These are phyloP conservation scores for Clupea harengus DNA, from an alignment of 2,113 vertebrate species.

Conservation along the genomic window DNA sequence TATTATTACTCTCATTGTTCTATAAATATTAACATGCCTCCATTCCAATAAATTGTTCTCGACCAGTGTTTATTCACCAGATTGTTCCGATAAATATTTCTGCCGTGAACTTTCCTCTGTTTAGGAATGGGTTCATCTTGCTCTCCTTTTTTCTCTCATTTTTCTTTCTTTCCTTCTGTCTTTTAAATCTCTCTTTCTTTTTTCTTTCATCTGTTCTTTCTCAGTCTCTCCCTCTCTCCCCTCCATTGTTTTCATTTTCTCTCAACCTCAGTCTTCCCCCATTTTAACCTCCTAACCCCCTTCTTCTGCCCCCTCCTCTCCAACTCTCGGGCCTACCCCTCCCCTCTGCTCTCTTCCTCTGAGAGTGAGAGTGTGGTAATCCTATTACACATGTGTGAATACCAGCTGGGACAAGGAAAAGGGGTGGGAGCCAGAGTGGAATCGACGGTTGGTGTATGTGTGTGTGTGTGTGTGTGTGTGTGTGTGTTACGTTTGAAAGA, in stretches of 20 bases:
- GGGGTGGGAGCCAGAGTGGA: slow-evolving; percentile 27
- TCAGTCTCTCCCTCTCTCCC: slow-evolving; percentile 11
- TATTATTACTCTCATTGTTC: slow-evolving; percentile 15
- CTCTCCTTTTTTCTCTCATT: slow-evolving; percentile 20
- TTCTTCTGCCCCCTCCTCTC: slow-evolving; percentile 38
- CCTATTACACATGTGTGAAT: slow-evolving; percentile 73
- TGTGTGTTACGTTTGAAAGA: background rate
- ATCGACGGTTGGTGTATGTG: slow-evolving; percentile 16
- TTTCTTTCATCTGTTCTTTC: slow-evolving; percentile 46
- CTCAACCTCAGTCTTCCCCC: slow-evolving; percentile 36
- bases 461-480: background rate
- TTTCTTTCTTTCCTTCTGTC: slow-evolving; percentile 50
- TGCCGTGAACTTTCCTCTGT: slow-evolving; percentile 49
- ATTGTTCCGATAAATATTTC: slow-evolving; percentile 28
- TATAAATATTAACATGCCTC: slow-evolving; percentile 15
- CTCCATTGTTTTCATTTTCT: slow-evolving; percentile 10
- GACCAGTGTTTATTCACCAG: slow-evolving; percentile 4
- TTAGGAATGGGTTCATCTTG: slow-evolving; percentile 48
- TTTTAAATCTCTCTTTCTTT: slow-evolving; percentile 49
- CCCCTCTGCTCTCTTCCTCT: slow-evolving; percentile 48
- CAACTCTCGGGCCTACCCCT: slow-evolving; percentile 27
- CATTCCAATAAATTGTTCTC: slow-evolving; percentile 15
- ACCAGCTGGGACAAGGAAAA: slow-evolving; percentile 58
- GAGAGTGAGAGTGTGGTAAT: slow-evolving; percentile 60
- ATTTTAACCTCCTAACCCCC: slow-evolving; percentile 58